phyloP scores from a whole-genome alignment of 2,888 invertebrate species.

The Eupithecia centaureata region DNA sequence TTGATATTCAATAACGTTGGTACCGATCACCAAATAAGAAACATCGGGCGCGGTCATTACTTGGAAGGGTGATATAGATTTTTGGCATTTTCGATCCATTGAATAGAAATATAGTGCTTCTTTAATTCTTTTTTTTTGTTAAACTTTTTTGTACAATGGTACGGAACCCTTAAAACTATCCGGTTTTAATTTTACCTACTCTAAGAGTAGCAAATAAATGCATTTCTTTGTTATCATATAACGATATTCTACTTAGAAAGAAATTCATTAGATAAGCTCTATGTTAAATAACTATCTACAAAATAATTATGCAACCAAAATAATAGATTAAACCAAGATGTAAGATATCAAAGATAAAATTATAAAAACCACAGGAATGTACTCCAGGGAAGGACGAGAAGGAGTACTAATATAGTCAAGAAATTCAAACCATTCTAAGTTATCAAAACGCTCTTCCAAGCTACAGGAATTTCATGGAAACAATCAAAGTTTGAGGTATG shows the following conservation, averaged over 20 bases:
- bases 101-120: too few species aligned
- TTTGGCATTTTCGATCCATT: too few species aligned
- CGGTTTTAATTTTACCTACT: too few species aligned
- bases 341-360: background rate
- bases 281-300: background rate
- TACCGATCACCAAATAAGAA: too few species aligned
- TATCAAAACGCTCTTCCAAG: background rate
- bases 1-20: too few species aligned
- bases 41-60: too few species aligned
- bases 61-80: too few species aligned
- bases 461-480: background rate
- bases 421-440: background rate
- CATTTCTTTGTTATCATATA: too few species aligned
- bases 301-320: background rate
- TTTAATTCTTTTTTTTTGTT: too few species aligned
- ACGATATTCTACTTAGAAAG: background rate
- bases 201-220: too few species aligned
- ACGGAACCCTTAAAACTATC: too few species aligned
- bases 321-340: background rate
- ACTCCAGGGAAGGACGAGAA: background rate
- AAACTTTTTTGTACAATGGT: too few species aligned
- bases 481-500: background rate
- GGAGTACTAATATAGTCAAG: background rate
- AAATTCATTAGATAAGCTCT: background rate
- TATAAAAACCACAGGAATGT: slow-evolving; percentile 12